phyloP scores from a whole-genome alignment of 2,797 vertebrate species.

The Xiphophorus birchmanni region DNA sequence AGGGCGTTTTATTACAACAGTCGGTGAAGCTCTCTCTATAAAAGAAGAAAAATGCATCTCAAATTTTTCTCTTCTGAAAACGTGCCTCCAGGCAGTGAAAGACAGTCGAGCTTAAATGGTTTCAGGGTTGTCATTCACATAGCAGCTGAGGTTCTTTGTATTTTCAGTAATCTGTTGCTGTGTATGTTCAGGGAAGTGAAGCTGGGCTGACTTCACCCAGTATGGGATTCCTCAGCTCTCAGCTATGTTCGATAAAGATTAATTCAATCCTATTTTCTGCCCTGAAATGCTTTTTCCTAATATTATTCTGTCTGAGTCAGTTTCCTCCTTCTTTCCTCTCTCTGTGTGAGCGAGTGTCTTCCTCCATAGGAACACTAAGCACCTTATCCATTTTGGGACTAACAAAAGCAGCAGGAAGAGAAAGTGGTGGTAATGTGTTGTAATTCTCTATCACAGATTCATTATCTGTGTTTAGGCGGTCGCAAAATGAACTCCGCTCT shows the following conservation, averaged over 20 bases:
- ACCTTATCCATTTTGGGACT: conserved; percentile 78
- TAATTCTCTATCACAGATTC: conserved; percentile 81
- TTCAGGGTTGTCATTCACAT: conserved; percentile 15
- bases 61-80: neutral
- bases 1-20: neutral
- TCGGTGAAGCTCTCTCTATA: neutral
- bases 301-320: conserved; percentile 70
- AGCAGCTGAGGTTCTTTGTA: conserved; percentile 5
- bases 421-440: conserved; percentile 74
- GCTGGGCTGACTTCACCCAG: conserved; percentile 39
- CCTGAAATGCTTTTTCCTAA: conserved; percentile 83
- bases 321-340: neutral
- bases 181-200: conserved; percentile 38
- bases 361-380: conserved; percentile 74
- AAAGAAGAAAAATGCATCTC: neutral
- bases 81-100: neutral
- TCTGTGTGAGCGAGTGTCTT: conserved; percentile 20
- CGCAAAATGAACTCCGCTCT: conserved; percentile 30
- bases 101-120: neutral
- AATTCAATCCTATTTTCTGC: conserved; percentile 85
- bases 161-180: conserved; percentile 22
- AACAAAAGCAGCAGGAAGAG: conserved; percentile 75
- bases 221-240: conserved; percentile 69
- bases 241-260: conserved; percentile 85
- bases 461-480: conserved; percentile 77